Base-by-base conservation (phyloP, 2,113 vertebrate genomes). In the Platycercus adscitus region DNA sequence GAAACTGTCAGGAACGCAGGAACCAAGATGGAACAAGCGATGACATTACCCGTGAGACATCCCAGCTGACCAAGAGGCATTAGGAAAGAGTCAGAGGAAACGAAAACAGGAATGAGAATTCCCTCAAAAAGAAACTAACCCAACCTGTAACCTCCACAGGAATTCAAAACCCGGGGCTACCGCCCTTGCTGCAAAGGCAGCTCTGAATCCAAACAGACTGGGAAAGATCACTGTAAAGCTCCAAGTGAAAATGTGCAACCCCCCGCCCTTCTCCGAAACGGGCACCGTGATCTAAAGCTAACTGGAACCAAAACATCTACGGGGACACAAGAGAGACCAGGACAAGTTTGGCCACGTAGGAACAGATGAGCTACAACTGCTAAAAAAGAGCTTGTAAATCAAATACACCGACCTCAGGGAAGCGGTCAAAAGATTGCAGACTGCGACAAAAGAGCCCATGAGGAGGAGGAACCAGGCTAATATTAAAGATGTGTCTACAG, bases 211-310 rank as follows among this genome's bases (percentile, higher is more conserved):
- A 23, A 29, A 69, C 6, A 81, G 18, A 44, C 52, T 50, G 68
- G 23, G 68, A 84, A 91, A 81, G 11, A 26, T 56, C 12, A 50
- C 43, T 43, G 47, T 25, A 44, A 85, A 69, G 10, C 23, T 82
- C 21, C 14, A 68, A 61, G 70, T 13, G 58, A 31, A 60, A 71
- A 47, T 28, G 35, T 52, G 7, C 21, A 66, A 21, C 1, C 2
- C 0, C 4, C 1, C n/a, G n/a, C n/a, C n/a, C 9, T 4, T 1
- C 44, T 47, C 37, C 2, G 0, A 69, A 84, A 53, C 8, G 43
- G 46, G 28, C 49, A 50, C 31, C 41, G 23, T 44, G 75, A 81
- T 2, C n/a, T 49, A 25, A 81, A 86, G 66, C 6, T 61, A 64
- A 66, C 11, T 20, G 23, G 39, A 91, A 39, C 3, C 28, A 60